Evolutionary conservation across 2,797 vertebrate species (phyloP).

Genomic region (Anabacerthia variegaticeps): DNA sequence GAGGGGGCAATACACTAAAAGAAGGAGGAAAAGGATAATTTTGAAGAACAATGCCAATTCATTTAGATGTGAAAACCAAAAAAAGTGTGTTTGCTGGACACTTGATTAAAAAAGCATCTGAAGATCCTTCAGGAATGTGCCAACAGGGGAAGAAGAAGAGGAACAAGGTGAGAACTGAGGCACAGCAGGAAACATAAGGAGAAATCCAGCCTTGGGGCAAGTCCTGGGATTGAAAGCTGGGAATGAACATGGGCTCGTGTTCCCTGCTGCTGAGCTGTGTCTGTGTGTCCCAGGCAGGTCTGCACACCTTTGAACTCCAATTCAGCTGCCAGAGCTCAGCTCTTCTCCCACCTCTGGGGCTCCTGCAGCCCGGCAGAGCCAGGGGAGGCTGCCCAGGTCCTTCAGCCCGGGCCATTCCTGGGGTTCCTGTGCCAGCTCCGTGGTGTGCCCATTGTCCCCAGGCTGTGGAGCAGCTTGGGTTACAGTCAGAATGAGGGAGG

Average conservation of each 20-base stretch:
- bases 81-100: accelerated
- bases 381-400: neutral
- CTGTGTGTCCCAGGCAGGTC: neutral
- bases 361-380: no score
- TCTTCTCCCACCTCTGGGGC: neutral
- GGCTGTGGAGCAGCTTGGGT: neutral
- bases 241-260: neutral
- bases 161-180: neutral
- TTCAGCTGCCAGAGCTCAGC: neutral
- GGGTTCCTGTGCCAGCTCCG: neutral
- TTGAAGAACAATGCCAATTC: neutral
- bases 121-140: neutral
- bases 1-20: neutral
- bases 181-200: no score
- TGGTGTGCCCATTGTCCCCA: constrained; percentile 4
- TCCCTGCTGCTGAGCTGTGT: neutral
- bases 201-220: neutral
- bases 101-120: neutral
- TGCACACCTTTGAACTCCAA: neutral
- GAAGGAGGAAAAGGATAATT: neutral
- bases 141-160: neutral
- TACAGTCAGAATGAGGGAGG: neutral
- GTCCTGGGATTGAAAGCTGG: neutral
- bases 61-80: neutral
- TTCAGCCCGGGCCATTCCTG: neutral